phyloP scores from a whole-genome alignment of 2,888 invertebrate genomes.

The Hoplodrina ambigua region DNA sequence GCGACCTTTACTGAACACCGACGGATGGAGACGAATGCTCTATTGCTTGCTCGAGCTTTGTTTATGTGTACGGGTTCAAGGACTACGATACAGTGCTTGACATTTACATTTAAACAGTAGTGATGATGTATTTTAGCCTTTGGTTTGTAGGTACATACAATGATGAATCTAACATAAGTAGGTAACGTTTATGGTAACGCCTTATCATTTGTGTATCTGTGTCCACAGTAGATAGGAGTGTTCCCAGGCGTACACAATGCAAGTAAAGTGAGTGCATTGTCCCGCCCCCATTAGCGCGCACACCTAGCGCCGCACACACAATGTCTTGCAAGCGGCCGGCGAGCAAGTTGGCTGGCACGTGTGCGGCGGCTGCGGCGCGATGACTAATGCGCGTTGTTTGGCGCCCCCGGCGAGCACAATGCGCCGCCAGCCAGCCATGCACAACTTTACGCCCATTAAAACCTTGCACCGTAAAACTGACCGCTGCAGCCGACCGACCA shows the following conservation, averaged over 20 bases:
- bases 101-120: too few relatives aligned
- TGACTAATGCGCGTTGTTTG: conserved; percentile 50
- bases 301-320: conserved; percentile 36
- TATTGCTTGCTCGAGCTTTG: conserved; percentile 10
- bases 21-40: conserved; percentile 7
- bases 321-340: conserved; percentile 42
- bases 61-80: conserved; percentile 18
- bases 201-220: not conserved
- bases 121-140: not conserved
- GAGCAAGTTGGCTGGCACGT: conserved; percentile 27
- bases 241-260: conserved; percentile 6
- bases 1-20: conserved; percentile 12
- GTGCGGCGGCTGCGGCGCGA: conserved; percentile 31
- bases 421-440: conserved; percentile 9
- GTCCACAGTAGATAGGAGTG: conserved; percentile 6
- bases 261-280: conserved; percentile 19
- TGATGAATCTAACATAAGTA: not conserved
- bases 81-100: conserved; percentile 6
- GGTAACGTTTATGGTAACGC: not conserved
- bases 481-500: conserved; percentile 23
- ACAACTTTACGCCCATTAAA: conserved; percentile 46
- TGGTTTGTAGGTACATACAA: not conserved
- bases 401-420: conserved; percentile 23
- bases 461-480: conserved; percentile 41
- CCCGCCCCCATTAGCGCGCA: conserved; percentile 3